Evolutionary conservation across 2,888 invertebrate genomes (phyloP).

Genomic region (Erebia ligea): DNA sequence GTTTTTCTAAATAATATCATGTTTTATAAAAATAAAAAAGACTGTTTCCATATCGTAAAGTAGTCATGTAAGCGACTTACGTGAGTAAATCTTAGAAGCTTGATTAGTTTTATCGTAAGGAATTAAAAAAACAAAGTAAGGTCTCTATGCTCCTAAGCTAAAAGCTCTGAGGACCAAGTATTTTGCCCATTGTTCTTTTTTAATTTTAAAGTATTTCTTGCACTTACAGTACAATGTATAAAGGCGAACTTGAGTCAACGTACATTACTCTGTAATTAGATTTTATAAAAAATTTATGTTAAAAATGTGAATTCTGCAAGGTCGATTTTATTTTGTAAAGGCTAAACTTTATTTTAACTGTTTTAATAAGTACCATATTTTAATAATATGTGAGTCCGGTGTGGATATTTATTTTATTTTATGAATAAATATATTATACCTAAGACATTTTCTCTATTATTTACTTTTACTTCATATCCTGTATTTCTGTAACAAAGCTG

Average conservation of each 20-base stretch:
- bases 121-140: too few species aligned
- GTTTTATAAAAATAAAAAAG: too few species aligned
- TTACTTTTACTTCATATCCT: not conserved
- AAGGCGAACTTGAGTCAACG: not conserved
- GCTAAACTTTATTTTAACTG: not conserved
- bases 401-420: slow-evolving; percentile 1
- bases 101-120: too few species aligned
- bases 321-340: not conserved
- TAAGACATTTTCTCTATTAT: not conserved
- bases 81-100: too few species aligned
- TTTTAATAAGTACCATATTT: not conserved
- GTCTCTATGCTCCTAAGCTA: too few species aligned
- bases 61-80: too few species aligned
- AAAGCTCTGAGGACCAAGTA: too few species aligned
- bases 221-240: too few species aligned
- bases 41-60: too few species aligned
- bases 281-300: not conserved
- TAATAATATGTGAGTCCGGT: not conserved
- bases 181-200: not conserved
- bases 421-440: slow-evolving; percentile 5
- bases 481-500: not conserved
- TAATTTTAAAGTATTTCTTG: not conserved
- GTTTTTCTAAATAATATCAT: too few species aligned
- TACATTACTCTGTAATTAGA: not conserved
- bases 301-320: not conserved